Evolutionary conservation across 2,797 vertebrate species (phyloP).

Genomic region (Pantherophis vulpinus): DNA sequence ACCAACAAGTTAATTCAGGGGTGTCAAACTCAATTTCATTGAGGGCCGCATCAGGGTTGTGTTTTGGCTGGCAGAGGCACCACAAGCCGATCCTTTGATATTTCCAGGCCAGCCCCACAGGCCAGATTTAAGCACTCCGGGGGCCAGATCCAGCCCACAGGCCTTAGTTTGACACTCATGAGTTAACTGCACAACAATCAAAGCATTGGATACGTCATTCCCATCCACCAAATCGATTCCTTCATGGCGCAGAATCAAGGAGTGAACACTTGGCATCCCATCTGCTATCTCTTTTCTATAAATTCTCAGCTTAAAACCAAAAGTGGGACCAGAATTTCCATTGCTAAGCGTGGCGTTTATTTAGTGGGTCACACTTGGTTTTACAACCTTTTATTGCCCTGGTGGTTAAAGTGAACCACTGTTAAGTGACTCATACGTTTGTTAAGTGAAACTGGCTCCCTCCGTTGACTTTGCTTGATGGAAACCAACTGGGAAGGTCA

Average conservation of each 20-base stretch:
- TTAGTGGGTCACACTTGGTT: not conserved
- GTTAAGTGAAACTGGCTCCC: not conserved
- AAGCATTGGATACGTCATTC: not conserved
- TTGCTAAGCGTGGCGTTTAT: too few species aligned
- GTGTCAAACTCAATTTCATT: too few species aligned
- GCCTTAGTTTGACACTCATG: too few species aligned
- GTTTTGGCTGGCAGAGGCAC: too few species aligned
- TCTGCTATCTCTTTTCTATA: not conserved
- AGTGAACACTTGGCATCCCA: not conserved
- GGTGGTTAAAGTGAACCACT: not conserved
- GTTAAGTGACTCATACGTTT: not conserved
- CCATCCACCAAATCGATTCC: not conserved
- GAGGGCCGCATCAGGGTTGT: too few species aligned
- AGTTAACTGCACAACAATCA: not conserved
- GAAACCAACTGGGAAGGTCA: not conserved
- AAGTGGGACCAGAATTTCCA: not conserved
- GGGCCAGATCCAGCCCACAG: too few species aligned
- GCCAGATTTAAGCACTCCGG: too few species aligned
- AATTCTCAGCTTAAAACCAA: not conserved
- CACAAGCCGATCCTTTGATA: too few species aligned
- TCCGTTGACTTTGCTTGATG: not conserved
- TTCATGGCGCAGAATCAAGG: not conserved
- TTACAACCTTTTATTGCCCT: not conserved
- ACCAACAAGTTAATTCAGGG: not conserved
- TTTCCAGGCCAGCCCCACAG: too few species aligned